Evolutionary conservation across 2,113 vertebrate genomes (phyloP).

Genomic region (Buteo buteo): DNA sequence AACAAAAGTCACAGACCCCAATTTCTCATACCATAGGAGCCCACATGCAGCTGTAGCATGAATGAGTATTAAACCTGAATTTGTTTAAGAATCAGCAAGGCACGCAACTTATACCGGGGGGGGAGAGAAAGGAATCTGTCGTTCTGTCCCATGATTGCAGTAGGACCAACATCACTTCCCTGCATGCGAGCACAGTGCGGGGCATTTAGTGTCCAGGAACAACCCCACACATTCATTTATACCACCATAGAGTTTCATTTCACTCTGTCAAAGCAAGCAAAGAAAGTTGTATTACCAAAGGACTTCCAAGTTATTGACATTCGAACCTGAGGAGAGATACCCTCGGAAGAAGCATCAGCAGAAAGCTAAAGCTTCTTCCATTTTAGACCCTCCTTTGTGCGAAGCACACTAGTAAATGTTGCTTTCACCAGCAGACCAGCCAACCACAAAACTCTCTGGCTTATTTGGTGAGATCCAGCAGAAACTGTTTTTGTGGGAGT

Average conservation of each 20-base stretch:
- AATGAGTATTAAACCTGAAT: not conserved
- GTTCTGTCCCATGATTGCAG: not conserved
- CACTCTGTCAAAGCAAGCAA: not conserved
- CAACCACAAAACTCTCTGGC: not conserved
- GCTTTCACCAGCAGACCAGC: not conserved
- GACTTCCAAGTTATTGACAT: not conserved
- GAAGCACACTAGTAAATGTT: not conserved
- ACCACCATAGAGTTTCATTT: fast-evolving
- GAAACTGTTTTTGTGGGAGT: not conserved
- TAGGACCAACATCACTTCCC: not conserved
- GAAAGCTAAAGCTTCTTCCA: not conserved
- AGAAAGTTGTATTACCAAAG: not conserved
- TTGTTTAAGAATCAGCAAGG: not conserved
- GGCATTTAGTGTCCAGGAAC: not conserved
- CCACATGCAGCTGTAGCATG: not conserved
- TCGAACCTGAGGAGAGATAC: not conserved
- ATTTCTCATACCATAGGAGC: not conserved
- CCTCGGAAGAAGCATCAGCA: not conserved
- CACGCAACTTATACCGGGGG: fast-evolving
- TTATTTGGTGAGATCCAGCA: not conserved
- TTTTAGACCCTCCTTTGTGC: not conserved
- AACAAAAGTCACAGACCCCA: not conserved
- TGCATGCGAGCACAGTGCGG: fast-evolving
- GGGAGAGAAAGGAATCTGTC: not conserved
- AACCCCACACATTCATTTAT: not conserved